Evolutionary conservation across 2,797 vertebrate species (phyloP), one percentile per base, ranked within the genome.

Genomic region (Halcyon leucocephala): DNA sequence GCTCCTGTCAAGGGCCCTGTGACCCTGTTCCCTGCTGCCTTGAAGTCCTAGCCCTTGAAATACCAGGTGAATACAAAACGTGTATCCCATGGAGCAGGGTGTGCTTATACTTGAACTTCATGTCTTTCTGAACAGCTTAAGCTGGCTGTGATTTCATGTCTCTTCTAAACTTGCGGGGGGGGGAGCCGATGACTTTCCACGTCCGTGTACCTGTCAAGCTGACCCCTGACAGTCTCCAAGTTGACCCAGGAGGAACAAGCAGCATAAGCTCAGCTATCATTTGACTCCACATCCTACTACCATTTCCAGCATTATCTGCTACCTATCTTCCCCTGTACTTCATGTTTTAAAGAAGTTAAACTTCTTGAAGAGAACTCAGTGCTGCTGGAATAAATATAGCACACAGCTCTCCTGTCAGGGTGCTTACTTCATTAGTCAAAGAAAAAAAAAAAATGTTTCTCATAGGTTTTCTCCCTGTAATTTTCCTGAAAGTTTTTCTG

Each of bases 401-500:
- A 66, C 44, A 60, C 14, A 61, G 39, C 55, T 64, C 44, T 80
- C 41, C 74, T 94, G 83, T 77, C 89, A 92, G 66, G 49, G 19
- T 90, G 12, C 70, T 88, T 94, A 71, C 88, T 95, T 89, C 93
- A 90, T 95, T 92, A 91, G 82, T 60, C 86, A 80, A 92, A 92
- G 51, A 44, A 80, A 39, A 39, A 39, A 37, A 37, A 89, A 88
- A 89, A 66, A 35, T 7, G 0, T 60, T 92, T 42, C 70, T 92
- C 9, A 15, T 48, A 57, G 48, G 64, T 89, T 89, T 96, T 82
- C 60, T 86, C 67, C 60, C 77, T 71, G 35, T 39, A 78, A 67
- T 86, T 93, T 92, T 94, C 58, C 41, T 69, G 25, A 52, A 84
- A 73, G 9, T 49, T 74, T 82, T 80, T 44, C 76, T 82, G 31